Evolutionary conservation across 2,113 vertebrate genomes (phyloP).

Genomic region (Psilopogon haemacephalus): DNA sequence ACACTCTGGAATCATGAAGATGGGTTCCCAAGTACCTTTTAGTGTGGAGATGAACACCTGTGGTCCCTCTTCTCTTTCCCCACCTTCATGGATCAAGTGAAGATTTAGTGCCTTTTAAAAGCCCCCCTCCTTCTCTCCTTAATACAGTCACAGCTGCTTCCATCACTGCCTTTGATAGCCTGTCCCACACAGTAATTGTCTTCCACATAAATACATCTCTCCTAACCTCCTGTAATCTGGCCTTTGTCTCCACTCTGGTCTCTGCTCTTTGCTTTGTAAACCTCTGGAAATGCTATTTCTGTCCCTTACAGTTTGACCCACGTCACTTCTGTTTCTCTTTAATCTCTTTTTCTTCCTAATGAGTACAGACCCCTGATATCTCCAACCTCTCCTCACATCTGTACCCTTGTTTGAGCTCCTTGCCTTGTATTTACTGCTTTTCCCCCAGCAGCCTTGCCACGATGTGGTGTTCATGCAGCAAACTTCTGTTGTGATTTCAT

Average conservation of each 20-base stretch:
- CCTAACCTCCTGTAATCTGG: not conserved
- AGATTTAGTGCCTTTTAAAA: not conserved
- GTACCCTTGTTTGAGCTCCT: not conserved
- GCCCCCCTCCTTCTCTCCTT: not conserved
- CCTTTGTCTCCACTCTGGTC: not conserved
- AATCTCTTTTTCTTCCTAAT: conserved; percentile 16
- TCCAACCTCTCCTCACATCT: not conserved
- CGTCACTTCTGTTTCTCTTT: not conserved
- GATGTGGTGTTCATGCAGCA: not conserved
- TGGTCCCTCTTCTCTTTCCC: not conserved
- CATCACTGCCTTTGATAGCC: not conserved
- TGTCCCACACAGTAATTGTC: not conserved
- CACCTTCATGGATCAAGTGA: not conserved
- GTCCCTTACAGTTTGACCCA: not conserved
- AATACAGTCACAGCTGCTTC: not conserved
- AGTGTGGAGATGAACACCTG: not conserved
- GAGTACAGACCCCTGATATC: not conserved
- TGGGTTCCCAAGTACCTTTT: not conserved
- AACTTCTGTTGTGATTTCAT: not conserved
- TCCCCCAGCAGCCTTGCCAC: not conserved
- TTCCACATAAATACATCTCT: not conserved
- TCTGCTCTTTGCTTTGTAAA: not conserved
- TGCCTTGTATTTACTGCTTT: not conserved
- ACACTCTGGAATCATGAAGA: not conserved
- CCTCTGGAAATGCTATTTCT: not conserved